phyloP scores from a whole-genome alignment of 2,888 invertebrate genomes.

The Sarcophaga subvicina region DNA sequence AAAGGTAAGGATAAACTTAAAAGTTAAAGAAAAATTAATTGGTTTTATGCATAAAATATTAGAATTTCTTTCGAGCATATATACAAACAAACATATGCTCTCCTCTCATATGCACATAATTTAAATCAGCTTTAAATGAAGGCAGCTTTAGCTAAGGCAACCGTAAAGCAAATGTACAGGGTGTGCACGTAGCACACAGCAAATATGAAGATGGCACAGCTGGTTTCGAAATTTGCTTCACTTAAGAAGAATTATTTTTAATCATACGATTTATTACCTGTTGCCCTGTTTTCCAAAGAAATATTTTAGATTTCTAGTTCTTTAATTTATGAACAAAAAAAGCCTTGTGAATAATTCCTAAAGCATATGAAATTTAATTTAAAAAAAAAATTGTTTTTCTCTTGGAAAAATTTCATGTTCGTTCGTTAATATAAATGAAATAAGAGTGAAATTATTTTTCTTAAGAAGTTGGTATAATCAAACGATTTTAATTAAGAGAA shows the following conservation, averaged over 20 bases:
- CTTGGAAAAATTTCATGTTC: no score
- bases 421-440: no score
- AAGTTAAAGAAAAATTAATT: conserved; percentile 43
- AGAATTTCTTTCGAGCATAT: not conserved
- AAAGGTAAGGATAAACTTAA: not conserved
- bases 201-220: not conserved
- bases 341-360: conserved; percentile 36
- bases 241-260: not conserved
- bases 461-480: no score
- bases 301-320: no score
- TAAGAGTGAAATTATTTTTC: no score
- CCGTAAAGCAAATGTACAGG: not conserved
- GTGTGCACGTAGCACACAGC: not conserved
- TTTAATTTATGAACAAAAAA: not conserved
- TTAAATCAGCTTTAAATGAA: not conserved
- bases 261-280: not conserved
- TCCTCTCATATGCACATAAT: not conserved
- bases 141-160: not conserved
- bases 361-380: conserved; percentile 56
- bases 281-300: not conserved
- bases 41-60: conserved; percentile 57
- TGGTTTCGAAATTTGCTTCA: not conserved
- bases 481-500: no score
- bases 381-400: conserved; percentile 11
- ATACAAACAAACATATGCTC: conserved; percentile 13